A percentile compares a stretch with the other conserved stretches of the same genome.
Evolutionary conservation across 1,140 invertebrate species (phyloP).

Genomic region (Elysia chlorotica): DNA sequence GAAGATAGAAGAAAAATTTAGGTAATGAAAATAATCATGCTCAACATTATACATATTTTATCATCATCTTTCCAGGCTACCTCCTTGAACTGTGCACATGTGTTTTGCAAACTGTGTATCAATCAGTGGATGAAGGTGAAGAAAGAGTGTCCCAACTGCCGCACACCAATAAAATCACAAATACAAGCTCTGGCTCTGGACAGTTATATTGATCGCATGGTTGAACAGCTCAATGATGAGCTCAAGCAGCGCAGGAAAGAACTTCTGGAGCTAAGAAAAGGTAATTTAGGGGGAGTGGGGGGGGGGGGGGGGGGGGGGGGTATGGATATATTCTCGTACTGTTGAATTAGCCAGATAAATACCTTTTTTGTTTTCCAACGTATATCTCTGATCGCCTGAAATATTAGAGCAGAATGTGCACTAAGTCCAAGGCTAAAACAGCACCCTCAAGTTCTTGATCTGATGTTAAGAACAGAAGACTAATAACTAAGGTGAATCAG

Average conservation of each 20-base stretch:
- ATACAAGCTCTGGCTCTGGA: constrained; percentile 61
- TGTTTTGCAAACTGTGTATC: constrained; percentile 79
- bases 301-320: background rate
- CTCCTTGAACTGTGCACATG: constrained; percentile 77
- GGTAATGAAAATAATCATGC: no score
- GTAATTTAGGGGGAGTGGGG: constrained; percentile 23
- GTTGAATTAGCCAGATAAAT: background rate
- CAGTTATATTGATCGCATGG: constrained; percentile 69
- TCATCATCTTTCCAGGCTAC: constrained; percentile 68
- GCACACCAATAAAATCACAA: constrained; percentile 58
- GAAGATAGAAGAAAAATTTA: no score
- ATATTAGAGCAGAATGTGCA: no score
- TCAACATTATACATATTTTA: no score
- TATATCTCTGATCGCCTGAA: no score
- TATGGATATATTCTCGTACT: background rate
- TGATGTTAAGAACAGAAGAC: no score
- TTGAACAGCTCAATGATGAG: constrained; percentile 60
- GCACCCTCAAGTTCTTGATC: no score
- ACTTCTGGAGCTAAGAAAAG: constrained; percentile 46
- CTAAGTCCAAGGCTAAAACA: no score
- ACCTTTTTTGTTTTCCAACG: background rate
- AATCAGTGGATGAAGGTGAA: constrained; percentile 74
- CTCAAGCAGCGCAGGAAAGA: constrained; percentile 43
- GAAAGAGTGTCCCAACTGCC: constrained; percentile 76
- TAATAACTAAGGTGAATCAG: no score